A percentile compares a stretch with the other conserved stretches of the same genome.
Evolutionary conservation across 1,140 invertebrate species (phyloP).

Genomic region (Popillia japonica): DNA sequence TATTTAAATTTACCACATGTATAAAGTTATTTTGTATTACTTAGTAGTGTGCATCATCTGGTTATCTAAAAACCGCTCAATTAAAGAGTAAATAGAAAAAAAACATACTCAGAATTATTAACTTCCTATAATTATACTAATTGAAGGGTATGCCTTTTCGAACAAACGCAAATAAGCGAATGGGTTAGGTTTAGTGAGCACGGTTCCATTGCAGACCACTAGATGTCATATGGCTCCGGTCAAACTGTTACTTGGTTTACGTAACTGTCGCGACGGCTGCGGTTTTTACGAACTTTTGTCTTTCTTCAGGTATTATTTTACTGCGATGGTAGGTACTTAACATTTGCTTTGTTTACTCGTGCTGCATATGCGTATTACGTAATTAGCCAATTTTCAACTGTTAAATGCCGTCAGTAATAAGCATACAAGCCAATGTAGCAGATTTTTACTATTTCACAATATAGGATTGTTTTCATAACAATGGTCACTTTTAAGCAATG

Average conservation of each 20-base stretch:
- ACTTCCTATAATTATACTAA: background rate
- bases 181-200: background rate
- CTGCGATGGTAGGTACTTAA: background rate
- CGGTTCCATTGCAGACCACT: background rate
- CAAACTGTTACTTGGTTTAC: background rate
- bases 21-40: background rate
- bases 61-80: background rate
- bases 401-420: background rate
- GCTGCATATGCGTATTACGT: background rate
- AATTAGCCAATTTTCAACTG: constrained; percentile 3
- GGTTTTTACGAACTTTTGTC: constrained; percentile 22
- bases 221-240: constrained; percentile 26
- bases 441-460: background rate
- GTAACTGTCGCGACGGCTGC: background rate
- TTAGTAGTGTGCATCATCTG: constrained; percentile 8
- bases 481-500: too few relatives aligned
- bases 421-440: too few relatives aligned
- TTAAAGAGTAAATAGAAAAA: background rate
- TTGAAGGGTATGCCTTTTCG: constrained; percentile 16
- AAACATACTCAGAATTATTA: background rate
- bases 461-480: too few relatives aligned
- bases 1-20: background rate
- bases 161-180: background rate
- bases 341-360: background rate
- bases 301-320: constrained; percentile 23